Conservation (phyloP, 2,888 invertebrate species). For the Polydesmus complanatus region DNA sequence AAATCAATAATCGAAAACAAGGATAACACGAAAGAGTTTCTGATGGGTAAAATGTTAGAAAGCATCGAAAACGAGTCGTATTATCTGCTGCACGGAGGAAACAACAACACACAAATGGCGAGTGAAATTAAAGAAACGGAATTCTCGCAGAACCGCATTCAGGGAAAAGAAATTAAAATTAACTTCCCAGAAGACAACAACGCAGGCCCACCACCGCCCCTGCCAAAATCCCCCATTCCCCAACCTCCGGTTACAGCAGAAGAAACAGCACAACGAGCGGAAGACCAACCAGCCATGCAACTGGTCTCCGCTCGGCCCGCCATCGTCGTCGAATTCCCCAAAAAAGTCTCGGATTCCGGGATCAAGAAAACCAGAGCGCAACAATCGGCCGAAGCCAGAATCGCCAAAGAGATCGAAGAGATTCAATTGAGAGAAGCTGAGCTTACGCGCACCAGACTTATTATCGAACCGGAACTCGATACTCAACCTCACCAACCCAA, state of each 20-base stretch:
- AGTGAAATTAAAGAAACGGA: background rate
- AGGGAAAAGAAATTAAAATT: background rate
- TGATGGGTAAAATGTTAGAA: slow-evolving; percentile 7
- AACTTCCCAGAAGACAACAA: background rate
- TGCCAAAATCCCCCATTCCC: background rate
- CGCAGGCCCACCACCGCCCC: background rate
- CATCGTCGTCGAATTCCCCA: background rate
- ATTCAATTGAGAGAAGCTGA: background rate
- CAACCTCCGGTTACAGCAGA: background rate
- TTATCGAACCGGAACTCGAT: too few relatives aligned
- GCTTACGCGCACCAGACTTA: background rate
- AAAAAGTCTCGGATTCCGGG: background rate
- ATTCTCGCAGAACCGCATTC: background rate
- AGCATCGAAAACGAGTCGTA: background rate
- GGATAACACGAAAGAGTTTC: slow-evolving; percentile 3
- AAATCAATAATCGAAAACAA: slow-evolving; percentile 9
- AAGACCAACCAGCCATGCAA: background rate
- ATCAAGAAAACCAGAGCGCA: background rate
- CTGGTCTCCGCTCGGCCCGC: background rate
- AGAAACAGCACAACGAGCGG: background rate
- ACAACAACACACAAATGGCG: background rate
- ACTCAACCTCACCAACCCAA: background rate
- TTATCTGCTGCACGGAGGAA: background rate
- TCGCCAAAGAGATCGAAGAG: background rate
- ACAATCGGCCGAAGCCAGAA: background rate